Conservation (phyloP, 1,140 invertebrate genomes). For the Maconellicoccus hirsutus region DNA sequence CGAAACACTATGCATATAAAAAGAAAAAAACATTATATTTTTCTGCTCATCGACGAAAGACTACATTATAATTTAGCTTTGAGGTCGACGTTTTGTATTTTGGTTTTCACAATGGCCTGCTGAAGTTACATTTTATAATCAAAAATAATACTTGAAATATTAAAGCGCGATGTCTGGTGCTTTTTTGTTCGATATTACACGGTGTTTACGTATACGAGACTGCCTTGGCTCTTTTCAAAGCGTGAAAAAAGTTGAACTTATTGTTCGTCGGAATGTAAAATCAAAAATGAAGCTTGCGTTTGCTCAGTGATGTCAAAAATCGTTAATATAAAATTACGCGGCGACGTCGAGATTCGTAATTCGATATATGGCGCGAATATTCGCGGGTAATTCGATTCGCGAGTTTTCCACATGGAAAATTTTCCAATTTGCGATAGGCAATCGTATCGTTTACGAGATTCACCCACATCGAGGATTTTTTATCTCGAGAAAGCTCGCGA, state of each 20-base stretch:
- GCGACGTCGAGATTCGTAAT: not conserved
- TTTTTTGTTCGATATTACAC: not conserved
- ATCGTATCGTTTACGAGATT: too few species aligned
- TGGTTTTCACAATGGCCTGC: not conserved
- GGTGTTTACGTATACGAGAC: not conserved
- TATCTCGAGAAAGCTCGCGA: too few species aligned
- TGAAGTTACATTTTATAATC: constrained; percentile 9
- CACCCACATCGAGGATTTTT: too few species aligned
- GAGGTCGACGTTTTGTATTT: constrained; percentile 8
- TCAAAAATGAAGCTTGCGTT: not conserved
- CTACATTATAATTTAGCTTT: constrained; percentile 10
- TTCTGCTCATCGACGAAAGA: constrained; percentile 7
- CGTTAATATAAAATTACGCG: not conserved
- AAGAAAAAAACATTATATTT: not conserved
- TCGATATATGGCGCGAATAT: too few species aligned
- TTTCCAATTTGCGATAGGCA: too few species aligned
- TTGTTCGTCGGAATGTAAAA: not conserved
- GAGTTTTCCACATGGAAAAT: too few species aligned
- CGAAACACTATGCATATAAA: too few species aligned
- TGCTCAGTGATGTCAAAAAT: not conserved
- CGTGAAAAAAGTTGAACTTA: not conserved
- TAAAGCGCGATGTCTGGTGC: not conserved
- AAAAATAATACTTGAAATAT: constrained; percentile 6
- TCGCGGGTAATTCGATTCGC: too few species aligned
- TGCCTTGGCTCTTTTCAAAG: too few species aligned